phyloP scores from a whole-genome alignment of 1,140 invertebrate genomes.

The Brachionus angularis region DNA sequence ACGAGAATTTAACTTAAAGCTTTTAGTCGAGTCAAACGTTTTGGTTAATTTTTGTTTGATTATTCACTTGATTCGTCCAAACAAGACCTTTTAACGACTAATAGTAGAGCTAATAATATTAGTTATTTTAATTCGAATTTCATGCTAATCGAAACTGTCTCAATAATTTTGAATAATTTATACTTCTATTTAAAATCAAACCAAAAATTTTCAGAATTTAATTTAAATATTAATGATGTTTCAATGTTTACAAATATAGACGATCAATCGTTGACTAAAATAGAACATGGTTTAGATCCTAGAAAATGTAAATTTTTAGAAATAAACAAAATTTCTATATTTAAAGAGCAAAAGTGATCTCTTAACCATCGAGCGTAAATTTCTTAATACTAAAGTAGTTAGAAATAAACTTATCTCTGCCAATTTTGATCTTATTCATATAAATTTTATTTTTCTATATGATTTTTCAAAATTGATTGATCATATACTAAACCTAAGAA shows the following conservation, averaged over 20 bases:
- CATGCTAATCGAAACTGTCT: not conserved
- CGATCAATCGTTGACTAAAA: not conserved
- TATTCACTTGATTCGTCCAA: conserved; percentile 12
- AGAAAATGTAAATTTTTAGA: not conserved
- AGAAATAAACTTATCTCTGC: conserved; percentile 16
- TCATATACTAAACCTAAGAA: conserved; percentile 36
- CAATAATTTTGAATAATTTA: conserved; percentile 6
- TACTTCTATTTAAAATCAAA: conserved; percentile 13
- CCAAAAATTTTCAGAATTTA: conserved; percentile 3
- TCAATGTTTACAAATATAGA: not conserved
- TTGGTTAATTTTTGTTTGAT: conserved; percentile 6
- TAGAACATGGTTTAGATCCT: not conserved
- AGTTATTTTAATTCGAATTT: conserved; percentile 22
- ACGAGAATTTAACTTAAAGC: conserved; percentile 7
- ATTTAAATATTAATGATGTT: not conserved
- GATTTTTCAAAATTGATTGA: conserved; percentile 36
- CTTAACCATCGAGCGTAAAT: not conserved
- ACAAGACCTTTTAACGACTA: not conserved
- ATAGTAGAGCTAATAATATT: not conserved
- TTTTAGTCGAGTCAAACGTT: conserved; percentile 15
- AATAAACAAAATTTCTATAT: not conserved
- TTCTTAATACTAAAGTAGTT: not conserved
- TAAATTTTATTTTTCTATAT: conserved; percentile 30
- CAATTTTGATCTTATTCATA: conserved; percentile 5
- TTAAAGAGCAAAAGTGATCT: not conserved